Evolutionary conservation across 2,113 vertebrate genomes (phyloP), one percentile per base, ranked within the genome.

Genomic region (Echinops telfairi): DNA sequence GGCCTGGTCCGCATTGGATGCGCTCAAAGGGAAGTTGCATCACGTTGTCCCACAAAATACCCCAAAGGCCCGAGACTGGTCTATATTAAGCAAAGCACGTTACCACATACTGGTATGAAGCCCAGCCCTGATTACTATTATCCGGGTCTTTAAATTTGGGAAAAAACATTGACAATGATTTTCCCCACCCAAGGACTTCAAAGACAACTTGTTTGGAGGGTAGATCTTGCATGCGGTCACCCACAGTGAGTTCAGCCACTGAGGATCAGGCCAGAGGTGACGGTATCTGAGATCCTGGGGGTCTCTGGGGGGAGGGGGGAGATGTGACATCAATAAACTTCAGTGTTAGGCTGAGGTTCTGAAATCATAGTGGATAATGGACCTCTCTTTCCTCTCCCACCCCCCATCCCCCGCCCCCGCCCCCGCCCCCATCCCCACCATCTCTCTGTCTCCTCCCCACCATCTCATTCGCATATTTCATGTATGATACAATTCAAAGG

Each of bases 161-260:
- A 70, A 84, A 47, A 87, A 58, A 17, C 23, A 60, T 4, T 23
- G 57, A 31, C 80, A 3, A 16, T 2, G 43, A 53, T 53, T 9
- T 53, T 53, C 47, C 40, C 47, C 47, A 53, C 47, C 47, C 47
- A 53, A 11, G 47, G 47, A 73, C 83, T 90, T 90, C 88, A 80
- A 85, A 96, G 84, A 82, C 86, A 82, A 60, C n/a, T 79, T 33
- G 9, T 47, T 14, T 76, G 57, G 92, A 92, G 75, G 43, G 53
- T 57, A 62, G 15, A 76, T 36, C 82, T 22, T 27, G 0, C 25
- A 3, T n/a, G 70, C 95, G 19, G 58, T 70, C 53, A 88, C 1
- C 47, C n/a, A 33, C 31, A 29, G 5, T 23, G n/a, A 29, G 1
- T 36, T 22, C 89, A 58, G 64, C 53, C n/a, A 53, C 47, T 10